Conservation (phyloP, 2,797 vertebrate species). For the Nannoperca australis region DNA sequence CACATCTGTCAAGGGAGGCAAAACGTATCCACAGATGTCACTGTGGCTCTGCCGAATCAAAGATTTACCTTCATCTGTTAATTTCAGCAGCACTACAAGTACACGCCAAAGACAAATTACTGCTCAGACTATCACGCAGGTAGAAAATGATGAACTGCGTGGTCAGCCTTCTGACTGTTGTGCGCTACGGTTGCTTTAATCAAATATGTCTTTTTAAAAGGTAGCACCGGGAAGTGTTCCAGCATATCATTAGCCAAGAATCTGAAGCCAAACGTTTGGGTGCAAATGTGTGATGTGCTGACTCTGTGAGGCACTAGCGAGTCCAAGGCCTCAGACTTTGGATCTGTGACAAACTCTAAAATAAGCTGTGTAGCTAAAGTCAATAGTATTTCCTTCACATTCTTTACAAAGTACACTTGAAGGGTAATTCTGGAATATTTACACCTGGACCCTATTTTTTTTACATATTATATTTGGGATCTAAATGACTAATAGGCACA, state of each 20-base stretch:
- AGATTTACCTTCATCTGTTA: constrained; percentile 37
- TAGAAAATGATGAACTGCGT: not conserved
- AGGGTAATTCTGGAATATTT: too few species aligned
- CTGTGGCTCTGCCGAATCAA: constrained; percentile 16
- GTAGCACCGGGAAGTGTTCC: constrained; percentile 27
- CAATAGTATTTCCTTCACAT: not conserved
- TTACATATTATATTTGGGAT: too few species aligned
- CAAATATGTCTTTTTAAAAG: constrained; percentile 28
- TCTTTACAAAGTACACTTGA: too few species aligned
- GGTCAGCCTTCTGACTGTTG: not conserved
- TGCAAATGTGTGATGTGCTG: constrained; percentile 43
- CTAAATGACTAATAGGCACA: too few species aligned
- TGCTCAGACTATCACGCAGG: not conserved
- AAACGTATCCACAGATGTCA: constrained; percentile 27
- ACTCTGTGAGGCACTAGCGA: not conserved
- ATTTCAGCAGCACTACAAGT: constrained; percentile 7
- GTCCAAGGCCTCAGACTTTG: constrained; percentile 23
- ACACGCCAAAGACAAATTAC: not conserved
- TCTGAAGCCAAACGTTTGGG: constrained; percentile 17
- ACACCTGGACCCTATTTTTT: too few species aligned
- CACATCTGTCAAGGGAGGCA: constrained; percentile 49
- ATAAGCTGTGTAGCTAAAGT: constrained; percentile 23
- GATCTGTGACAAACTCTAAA: constrained; percentile 43
- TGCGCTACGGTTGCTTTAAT: not conserved
- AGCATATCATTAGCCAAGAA: constrained; percentile 14